Base-by-base conservation (phyloP, 2,888 invertebrate species). In the Callosobruchus maculatus region DNA sequence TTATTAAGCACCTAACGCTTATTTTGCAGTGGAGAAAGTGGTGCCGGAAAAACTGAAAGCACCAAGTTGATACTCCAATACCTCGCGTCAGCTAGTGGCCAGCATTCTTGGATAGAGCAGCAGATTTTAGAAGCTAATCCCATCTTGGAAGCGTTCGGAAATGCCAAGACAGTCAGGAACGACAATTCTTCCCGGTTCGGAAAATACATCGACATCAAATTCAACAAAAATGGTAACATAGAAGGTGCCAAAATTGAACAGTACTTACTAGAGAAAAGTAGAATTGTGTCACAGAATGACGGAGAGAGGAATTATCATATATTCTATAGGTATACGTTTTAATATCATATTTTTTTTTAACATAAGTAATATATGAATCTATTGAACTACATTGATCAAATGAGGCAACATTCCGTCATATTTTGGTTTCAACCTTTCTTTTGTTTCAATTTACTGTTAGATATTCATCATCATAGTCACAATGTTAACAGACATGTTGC, bases 51-150 rank as follows among this genome's bases (percentile, higher is more conserved):
- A 89, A 98, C 97, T 0, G 97, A 98, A 86, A 97, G 96, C 84
- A 98, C 97, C 0, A 98, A 98, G 87, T 88, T 98, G 74, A 93
- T 98, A 78, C 89, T 98, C 0, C 97, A 98, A 86, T 98, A 97
- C 86, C 88, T 98, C 81, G 97, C 98, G 0, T 95, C 97, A 0
- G 94, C 95, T 18, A 96, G 96, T 84, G 97, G 97, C 0, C 96
- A 97, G 84, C 97, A 97, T 87, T 97, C 97, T 0, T 97, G 97
- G 97, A 97, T 98, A 76, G 98, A 98, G 86, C 97, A 98, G 84
- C 98, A 98, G 87, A 97, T 98, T 75, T 91, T 98, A 78, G 97
- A 98, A 88, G 95, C 98, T 0, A 98, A 98, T 89, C 97, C 98
- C 0, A 96, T 98, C 80, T 89, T 98, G 84, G 98, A 98, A 91